These are phyloP conservation scores for Ernsta delagoae DNA, from an alignment of 2,888 invertebrate genomes.

Conservation along the genomic window DNA sequence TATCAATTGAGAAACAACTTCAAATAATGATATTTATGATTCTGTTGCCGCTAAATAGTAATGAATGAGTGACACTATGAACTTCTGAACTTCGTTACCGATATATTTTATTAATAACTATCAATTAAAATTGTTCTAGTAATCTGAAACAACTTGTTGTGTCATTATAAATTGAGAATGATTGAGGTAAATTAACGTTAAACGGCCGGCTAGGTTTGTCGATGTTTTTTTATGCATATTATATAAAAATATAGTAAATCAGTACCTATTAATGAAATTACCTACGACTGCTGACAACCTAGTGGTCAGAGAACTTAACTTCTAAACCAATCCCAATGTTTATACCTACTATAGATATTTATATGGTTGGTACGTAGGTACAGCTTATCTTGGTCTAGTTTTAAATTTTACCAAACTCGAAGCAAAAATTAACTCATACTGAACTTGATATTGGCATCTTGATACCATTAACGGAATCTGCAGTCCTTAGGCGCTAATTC, in stretches of 20 bases:
- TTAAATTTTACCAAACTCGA: too few relatives aligned
- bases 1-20: not conserved
- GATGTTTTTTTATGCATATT: not conserved
- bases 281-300: too few relatives aligned
- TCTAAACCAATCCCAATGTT: too few relatives aligned
- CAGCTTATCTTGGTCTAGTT: too few relatives aligned
- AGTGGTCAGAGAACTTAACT: too few relatives aligned
- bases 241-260: too few relatives aligned
- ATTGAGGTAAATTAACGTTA: not conserved
- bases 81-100: not conserved
- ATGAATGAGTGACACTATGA: not conserved
- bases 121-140: not conserved
- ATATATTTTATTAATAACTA: conserved; percentile 6
- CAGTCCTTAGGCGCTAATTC: conserved; percentile 28
- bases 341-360: too few relatives aligned
- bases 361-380: too few relatives aligned
- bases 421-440: too few relatives aligned
- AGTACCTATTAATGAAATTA: too few relatives aligned
- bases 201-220: not conserved
- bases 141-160: not conserved
- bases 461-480: too few relatives aligned
- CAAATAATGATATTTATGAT: not conserved
- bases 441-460: too few relatives aligned
- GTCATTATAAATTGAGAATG: not conserved
- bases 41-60: not conserved